Evolutionary conservation across 1,140 invertebrate species (phyloP).

Genomic region (Papilio polytes): DNA sequence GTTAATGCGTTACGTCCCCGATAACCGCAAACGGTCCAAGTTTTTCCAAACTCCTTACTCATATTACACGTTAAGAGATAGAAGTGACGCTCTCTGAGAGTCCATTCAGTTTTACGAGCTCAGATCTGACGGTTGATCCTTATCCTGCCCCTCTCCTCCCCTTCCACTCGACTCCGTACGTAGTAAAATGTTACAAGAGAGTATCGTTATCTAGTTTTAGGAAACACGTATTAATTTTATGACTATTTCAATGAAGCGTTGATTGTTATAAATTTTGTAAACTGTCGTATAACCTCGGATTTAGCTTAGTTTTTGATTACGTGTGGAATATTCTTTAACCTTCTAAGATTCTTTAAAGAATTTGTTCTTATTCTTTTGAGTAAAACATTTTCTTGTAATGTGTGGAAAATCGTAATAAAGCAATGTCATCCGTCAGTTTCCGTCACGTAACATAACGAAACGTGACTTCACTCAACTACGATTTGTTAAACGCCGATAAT

Average conservation of each 20-base stretch:
- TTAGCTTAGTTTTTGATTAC: too few relatives aligned
- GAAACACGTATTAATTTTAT: constrained; percentile 3
- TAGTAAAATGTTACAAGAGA: background rate
- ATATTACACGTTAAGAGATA: constrained; percentile 21
- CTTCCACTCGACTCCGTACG: background rate
- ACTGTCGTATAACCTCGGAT: background rate
- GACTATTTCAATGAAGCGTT: background rate
- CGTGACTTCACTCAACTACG: background rate
- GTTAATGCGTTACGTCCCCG: constrained; percentile 1
- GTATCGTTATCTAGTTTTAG: background rate
- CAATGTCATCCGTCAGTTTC: background rate
- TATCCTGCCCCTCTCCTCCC: background rate
- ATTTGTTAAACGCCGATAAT: constrained; percentile 5
- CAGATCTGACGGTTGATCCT: background rate
- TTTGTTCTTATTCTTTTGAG: too few relatives aligned
- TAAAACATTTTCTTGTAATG: too few relatives aligned
- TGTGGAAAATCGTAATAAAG: background rate
- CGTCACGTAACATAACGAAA: background rate
- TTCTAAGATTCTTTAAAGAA: too few relatives aligned
- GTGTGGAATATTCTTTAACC: too few relatives aligned
- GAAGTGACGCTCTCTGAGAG: constrained; percentile 11
- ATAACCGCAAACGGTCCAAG: constrained; percentile 17
- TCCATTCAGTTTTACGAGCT: constrained; percentile 9
- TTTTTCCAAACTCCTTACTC: constrained; percentile 18
- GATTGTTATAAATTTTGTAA: background rate